phyloP scores from a whole-genome alignment of 2,113 vertebrate species.

The Gymnobelideus leadbeateri region DNA sequence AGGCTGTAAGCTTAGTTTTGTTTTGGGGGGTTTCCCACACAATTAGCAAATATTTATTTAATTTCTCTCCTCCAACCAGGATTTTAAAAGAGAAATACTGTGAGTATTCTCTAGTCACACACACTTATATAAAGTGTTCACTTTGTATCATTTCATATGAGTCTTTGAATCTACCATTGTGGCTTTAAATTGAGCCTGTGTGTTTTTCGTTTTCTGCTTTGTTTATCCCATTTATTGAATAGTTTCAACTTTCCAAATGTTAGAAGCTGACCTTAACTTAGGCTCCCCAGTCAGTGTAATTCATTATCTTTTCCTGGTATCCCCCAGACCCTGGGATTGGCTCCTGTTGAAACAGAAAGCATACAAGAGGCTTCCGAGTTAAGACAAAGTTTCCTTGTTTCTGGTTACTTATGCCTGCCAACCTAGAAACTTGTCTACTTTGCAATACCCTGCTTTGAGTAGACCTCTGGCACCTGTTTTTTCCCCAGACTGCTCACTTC shows the following conservation, averaged over 20 bases:
- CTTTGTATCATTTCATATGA: background rate
- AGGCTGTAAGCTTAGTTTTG: background rate
- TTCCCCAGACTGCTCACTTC: background rate
- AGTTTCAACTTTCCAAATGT: background rate
- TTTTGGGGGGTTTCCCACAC: too few species aligned
- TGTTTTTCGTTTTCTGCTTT: background rate
- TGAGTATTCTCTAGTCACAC: background rate
- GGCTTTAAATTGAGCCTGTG: background rate
- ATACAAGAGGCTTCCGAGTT: background rate
- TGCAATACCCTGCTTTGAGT: background rate
- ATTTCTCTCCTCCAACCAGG: background rate
- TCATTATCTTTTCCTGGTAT: background rate
- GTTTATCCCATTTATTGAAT: background rate
- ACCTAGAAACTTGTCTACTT: background rate
- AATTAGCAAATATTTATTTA: background rate
- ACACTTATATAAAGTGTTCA: background rate
- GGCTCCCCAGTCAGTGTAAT: background rate
- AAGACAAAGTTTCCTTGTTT: background rate
- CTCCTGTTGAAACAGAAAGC: background rate
- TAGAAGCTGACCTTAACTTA: background rate
- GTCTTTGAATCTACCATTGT: background rate
- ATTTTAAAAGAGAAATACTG: background rate
- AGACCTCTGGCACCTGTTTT: background rate
- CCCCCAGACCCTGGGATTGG: background rate
- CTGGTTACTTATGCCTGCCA: background rate